Base-by-base conservation (phyloP, 2,797 vertebrate genomes). In the Cyclura pinguis region DNA sequence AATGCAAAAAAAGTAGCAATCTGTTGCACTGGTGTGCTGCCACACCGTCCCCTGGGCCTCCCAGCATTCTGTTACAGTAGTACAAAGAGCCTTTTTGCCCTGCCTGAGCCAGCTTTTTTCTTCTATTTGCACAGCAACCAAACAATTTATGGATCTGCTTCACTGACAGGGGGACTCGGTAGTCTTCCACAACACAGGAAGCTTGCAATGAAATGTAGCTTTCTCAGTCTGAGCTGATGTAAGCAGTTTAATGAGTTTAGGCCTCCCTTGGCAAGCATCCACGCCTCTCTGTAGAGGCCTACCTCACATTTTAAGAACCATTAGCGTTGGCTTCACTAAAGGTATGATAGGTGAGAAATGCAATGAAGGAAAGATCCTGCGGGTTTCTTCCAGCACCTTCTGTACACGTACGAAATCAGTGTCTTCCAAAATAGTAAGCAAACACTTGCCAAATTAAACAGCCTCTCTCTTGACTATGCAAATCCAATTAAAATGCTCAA, bases 401-500 rank as follows among this genome's bases (percentile, higher is more conserved):
- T 77, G 80, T 83, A 77, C 59, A 84, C 84, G 32, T 57, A 74
- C 47, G 84, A 78, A 87, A 87, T 87, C 84, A 73, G 50, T 80
- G 88, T 81, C 59, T 69, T 83, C 32, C 78, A 69, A 69, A 89
- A 92, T 86, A 64, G 22, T 87, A 77, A 69, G 35, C 78, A 86
- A 81, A 78, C 57, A 32, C 81, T 80, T 90, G 80, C 74, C 81
- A 87, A 87, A 87, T 69, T 84, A 90, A 84, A 86, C 80, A 73
- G 59, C 57, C 74, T 69, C 18, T 80, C 88, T 89, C 91, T 67
- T 82, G 80, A 87, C 80, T 87, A 80, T 87, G 73, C 42, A 92
- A 90, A 92, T 84, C 80, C 80, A 87, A 84, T 90, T 92, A 89
- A 84, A 92, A 89, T 82, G 32, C n/a, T 84, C 50, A 77, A 38